Percentiles rank a stretch among this genome's conserved stretches.
phyloP scores from a whole-genome alignment of 2,797 vertebrate genomes.

The Coranthus polyacanthus region DNA sequence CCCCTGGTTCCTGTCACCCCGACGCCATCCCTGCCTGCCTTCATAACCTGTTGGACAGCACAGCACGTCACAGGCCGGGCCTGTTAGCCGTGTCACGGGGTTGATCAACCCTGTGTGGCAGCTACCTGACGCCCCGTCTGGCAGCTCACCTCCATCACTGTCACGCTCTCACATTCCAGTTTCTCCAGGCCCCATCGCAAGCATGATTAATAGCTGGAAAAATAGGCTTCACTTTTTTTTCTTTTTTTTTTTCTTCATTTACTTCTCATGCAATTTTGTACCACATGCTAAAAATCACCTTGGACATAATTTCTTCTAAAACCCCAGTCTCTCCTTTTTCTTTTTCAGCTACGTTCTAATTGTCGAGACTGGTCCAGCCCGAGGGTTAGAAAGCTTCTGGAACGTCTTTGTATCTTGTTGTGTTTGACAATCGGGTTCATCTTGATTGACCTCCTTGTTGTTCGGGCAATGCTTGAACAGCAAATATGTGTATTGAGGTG shows the following conservation, averaged over 20 bases:
- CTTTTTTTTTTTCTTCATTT: slow-evolving; percentile 12
- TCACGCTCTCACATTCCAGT: slow-evolving; percentile 76
- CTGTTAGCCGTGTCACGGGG: slow-evolving; percentile 62
- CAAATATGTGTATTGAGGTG: slow-evolving; percentile 77
- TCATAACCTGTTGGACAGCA: slow-evolving; percentile 76
- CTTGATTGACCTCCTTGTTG: slow-evolving; percentile 72
- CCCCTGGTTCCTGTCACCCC: slow-evolving; percentile 78
- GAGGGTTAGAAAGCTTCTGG: slow-evolving; percentile 52
- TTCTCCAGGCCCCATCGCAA: slow-evolving; percentile 59
- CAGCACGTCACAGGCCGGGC: slow-evolving; percentile 59
- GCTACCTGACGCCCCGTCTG: slow-evolving; percentile 77
- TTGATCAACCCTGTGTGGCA: slow-evolving; percentile 72
- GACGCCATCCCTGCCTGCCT: slow-evolving; percentile 58
- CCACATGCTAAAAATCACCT: background rate
- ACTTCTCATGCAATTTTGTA: slow-evolving; percentile 18
- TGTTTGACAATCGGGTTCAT: slow-evolving; percentile 76
- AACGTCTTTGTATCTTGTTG: slow-evolving; percentile 61
- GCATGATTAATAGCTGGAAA: slow-evolving; percentile 65
- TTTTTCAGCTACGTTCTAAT: slow-evolving; percentile 47
- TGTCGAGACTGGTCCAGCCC: slow-evolving; percentile 45
- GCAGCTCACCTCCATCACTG: slow-evolving; percentile 78
- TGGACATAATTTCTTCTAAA: slow-evolving; percentile 30
- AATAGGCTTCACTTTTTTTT: slow-evolving; percentile 1
- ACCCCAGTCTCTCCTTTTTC: slow-evolving; percentile 11
- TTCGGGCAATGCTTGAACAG: slow-evolving; percentile 62